These are phyloP conservation scores for Gopherus evgoodei DNA, from an alignment of 2,113 vertebrate genomes.

Conservation along the genomic window DNA sequence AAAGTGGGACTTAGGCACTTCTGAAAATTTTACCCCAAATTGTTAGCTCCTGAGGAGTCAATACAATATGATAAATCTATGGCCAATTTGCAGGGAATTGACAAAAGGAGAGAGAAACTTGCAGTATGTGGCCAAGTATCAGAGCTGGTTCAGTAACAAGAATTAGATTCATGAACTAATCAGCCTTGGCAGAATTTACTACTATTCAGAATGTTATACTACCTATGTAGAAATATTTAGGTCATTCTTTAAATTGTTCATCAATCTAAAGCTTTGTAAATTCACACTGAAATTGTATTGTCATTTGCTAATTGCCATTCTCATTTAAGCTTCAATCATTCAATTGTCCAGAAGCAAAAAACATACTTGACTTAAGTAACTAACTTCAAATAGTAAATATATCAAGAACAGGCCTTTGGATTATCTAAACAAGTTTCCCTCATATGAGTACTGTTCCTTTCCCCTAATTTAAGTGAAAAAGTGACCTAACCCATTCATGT, in stretches of 20 bases:
- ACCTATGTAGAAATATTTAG: slow-evolving; percentile 49
- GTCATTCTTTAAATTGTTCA: slow-evolving; percentile 34
- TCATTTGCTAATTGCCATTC: slow-evolving; percentile 54
- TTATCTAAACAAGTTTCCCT: slow-evolving; percentile 25
- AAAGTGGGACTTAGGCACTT: neutral
- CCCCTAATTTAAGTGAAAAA: neutral
- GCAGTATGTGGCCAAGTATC: neutral
- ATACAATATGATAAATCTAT: neutral
- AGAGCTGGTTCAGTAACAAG: neutral
- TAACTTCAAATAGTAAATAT: slow-evolving; percentile 35
- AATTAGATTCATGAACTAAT: neutral
- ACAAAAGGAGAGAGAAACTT: neutral
- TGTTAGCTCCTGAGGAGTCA: neutral
- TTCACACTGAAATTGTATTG: slow-evolving; percentile 43
- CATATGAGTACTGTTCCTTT: neutral
- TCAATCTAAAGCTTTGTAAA: slow-evolving; percentile 32
- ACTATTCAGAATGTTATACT: neutral
- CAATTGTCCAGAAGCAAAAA: neutral
- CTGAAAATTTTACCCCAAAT: neutral
- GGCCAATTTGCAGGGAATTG: neutral
- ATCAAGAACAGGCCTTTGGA: neutral
- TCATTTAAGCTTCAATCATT: slow-evolving; percentile 59
- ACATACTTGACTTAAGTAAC: slow-evolving; percentile 15
- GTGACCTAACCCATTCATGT: neutral
- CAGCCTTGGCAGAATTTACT: neutral